Evolutionary conservation across 2,113 vertebrate genomes (phyloP).

Genomic region (Microtus pennsylvanicus): DNA sequence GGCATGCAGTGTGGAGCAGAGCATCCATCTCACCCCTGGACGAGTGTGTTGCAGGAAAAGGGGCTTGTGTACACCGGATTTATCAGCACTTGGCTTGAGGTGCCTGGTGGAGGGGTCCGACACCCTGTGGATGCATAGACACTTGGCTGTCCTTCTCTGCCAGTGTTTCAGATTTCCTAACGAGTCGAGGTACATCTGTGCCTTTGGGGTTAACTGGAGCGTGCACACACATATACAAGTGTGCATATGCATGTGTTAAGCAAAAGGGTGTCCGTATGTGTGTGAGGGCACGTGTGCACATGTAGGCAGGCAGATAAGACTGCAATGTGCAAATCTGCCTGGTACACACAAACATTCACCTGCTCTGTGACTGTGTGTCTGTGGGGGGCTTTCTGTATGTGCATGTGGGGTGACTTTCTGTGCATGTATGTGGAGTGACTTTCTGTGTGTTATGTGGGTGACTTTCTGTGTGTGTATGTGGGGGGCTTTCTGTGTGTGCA

Average conservation of each 20-base stretch:
- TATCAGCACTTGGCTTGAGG: neutral
- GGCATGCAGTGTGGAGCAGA: neutral
- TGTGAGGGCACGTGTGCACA: neutral
- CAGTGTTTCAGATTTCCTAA: too few species aligned
- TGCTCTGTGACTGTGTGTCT: neutral
- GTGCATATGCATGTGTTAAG: neutral
- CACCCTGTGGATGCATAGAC: neutral
- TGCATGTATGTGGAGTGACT: neutral
- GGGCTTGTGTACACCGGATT: fast-evolving
- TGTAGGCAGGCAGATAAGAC: neutral
- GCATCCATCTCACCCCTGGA: fast-evolving
- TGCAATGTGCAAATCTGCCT: neutral
- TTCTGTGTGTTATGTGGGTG: neutral
- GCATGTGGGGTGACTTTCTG: too few species aligned
- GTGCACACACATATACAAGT: neutral
- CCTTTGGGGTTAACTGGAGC: neutral
- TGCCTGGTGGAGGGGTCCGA: too few species aligned
- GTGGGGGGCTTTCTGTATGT: neutral
- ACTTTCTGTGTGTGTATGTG: too few species aligned
- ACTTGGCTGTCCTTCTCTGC: fast-evolving
- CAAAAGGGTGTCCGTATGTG: fast-evolving
- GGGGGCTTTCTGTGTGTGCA: too few species aligned
- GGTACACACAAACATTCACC: neutral
- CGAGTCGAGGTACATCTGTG: neutral
- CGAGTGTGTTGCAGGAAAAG: neutral